Evolutionary conservation across 2,888 invertebrate species (phyloP), one percentile per base, ranked within the genome.

Genomic region (Loripinus fragilis): DNA sequence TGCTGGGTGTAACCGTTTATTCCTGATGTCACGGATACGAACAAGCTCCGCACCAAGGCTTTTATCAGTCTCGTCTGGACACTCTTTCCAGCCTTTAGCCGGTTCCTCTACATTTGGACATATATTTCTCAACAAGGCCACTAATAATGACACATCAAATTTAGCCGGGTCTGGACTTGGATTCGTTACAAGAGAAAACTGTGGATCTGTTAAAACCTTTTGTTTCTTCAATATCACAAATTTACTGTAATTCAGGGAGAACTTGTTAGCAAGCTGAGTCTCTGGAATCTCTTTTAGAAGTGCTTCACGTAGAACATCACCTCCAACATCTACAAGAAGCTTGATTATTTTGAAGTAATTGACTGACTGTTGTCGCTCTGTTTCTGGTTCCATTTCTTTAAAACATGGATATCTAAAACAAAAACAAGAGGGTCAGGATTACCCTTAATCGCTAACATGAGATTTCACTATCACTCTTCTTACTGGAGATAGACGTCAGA

Each of bases 111-210:
- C 28, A 30, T 30, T 48, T 64, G 45, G 23, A 52, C 65, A 75
- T 10, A 75, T 50, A 71, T 70, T 70, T 23, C 65, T 41, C 42
- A 75, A 45, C 5, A 75, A 38, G 20, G 41, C 70, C 23, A 60
- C 42, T 23, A 75, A 50, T 30, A 75, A 41, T 8, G 75, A 70
- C 28, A 75, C 65, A 52, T 75, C 75, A 52, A 60, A 75, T 38
- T 30, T 30, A 7, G 55, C 28, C 5, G 69, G 65, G 48, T 75
- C 70, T 12, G 75, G 75, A 25, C 3, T 23, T n/a, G 25, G 7
- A 25, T 41, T 42, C 17, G 10, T 23, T 1, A 67, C 15, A 41
- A 67, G 67, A 45, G 8, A 41, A 67, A 41, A 67, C 23, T 67
- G 67, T 20, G 67, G 67, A 1, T 67, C 25, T 25, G 67, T 67